Evolutionary conservation across 2,113 vertebrate species (phyloP), one percentile per base, ranked within the genome.

Genomic region (Athene noctua): DNA sequence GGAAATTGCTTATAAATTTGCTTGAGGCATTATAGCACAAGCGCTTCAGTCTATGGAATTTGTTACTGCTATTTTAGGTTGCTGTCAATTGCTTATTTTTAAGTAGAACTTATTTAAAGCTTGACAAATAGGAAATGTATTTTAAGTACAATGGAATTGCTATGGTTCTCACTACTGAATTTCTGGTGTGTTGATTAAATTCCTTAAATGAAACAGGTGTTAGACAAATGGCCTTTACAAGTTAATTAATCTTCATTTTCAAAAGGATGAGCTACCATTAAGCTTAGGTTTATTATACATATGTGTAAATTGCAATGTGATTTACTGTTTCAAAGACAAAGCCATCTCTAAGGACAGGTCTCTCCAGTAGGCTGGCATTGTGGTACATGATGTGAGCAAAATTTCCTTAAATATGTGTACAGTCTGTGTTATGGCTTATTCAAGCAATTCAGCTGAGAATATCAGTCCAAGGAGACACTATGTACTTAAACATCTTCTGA

Each of bases 1-100:
- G 93, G 91, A 96, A 97, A 97, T 94, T 89, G 88, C 91, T 97
- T 96, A 93, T 95, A 96, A 97, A 96, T 91, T 95, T 95, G 25
- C 92, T 95, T 59, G 38, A 94, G 92, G 90, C 58, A 23, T 85
- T 97, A 92, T 38, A 95, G 86, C 72, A 77, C 81, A 95, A 94
- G 66, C 74, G 42, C 62, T 89, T 91, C 70, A 52, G 86, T 95
- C 91, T 95, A 57, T 87, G 70, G 89, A 79, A 47, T 74, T 92
- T 97, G 92, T 98, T 96, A 92, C 88, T 96, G 78, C 89, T 94
- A 75, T 90, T 96, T 96, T 92, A 97, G 80, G 78, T 96, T 93
- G 71, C 81, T 96, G 75, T 95, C 86, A 88, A 80, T 91, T 94
- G 74, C 86, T 97, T 95, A 91, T 82, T 94, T 96, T 95, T 92